Conservation (phyloP, 2,797 vertebrate species). For the Alauda arvensis region DNA sequence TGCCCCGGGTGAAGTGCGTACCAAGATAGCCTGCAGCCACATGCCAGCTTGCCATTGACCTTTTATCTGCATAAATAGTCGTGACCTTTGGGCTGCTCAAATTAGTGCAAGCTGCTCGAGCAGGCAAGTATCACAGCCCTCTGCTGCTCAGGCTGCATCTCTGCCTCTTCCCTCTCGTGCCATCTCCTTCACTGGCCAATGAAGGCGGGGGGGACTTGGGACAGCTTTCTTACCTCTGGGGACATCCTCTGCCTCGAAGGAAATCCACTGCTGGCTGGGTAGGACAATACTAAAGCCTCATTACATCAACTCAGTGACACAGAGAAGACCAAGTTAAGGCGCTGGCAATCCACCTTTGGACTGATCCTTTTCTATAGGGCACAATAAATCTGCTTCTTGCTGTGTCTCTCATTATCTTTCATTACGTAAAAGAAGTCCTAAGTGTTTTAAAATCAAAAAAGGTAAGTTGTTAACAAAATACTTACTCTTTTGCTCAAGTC, state of each 20-base stretch:
- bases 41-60: constrained; percentile 54
- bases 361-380: neutral
- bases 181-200: rapidly evolving
- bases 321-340: neutral
- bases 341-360: neutral
- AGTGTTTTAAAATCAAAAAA: neutral
- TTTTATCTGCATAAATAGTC: constrained; percentile 64
- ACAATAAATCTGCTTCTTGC: neutral
- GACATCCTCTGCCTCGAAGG: neutral
- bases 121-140: constrained; percentile 3
- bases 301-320: neutral
- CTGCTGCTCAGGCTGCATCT: neutral
- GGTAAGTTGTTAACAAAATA: neutral
- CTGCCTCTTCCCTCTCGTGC: neutral
- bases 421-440: neutral
- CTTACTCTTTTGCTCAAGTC: neutral
- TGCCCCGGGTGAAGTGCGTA: neutral
- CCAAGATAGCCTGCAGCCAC: constrained; percentile 54
- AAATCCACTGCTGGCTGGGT: neutral
- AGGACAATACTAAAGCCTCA: neutral
- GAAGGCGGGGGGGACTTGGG: neutral
- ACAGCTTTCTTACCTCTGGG: neutral
- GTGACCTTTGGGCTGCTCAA: constrained; percentile 65
- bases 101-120: constrained; percentile 36
- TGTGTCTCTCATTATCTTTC: neutral